Base-by-base conservation (phyloP, 1,140 invertebrate species). In the Sesamia nonagrioides region DNA sequence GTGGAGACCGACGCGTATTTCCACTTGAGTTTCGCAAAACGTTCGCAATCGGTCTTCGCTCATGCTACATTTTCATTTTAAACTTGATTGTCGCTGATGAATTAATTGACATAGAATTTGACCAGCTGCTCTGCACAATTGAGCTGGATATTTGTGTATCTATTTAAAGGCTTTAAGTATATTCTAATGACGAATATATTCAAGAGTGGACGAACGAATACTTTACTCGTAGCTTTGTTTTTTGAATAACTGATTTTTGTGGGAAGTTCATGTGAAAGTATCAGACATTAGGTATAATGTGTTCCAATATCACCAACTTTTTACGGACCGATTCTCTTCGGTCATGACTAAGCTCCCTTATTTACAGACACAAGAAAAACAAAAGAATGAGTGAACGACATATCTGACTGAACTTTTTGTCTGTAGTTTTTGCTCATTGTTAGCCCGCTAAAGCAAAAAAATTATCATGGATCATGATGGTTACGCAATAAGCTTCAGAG, bases 21-120 rank as follows among this genome's bases (percentile, higher is more conserved):
- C 58, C 74, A 66, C 40, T 76, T 63, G 60, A 75, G 58, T 37
- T 74, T 8, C 37, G 61, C 45, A 63, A 76, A 76, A 37, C 48
- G 48, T 45, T 66, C 37, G 7, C 18, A 66, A 13, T 66, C 61
- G 61, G 79, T 77, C 79, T 82, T 81, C 79, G 74, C 68, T 78
- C 77, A n/a, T 3, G 27, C 27, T 27, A 27, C 78, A 74, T 82
- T 79, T 69, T 82, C 81, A 75, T 81, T 83, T 52, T 81, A 83
- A 82, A 85, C 83, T 86, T 85, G 84, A 84, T 85, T 83, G 79
- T 60, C 66, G 71, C 45, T 86, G 84, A 88, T 86, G 82, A 86
- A 89, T 85, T 85, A 81, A 85, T 89, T 86, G 79, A 85, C 81
- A 80, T 79, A 78, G 54, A 77, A 81, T 61, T 83, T 84, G 82